Conservation (phyloP, 2,888 invertebrate species). For the Cynaeus angustus region DNA sequence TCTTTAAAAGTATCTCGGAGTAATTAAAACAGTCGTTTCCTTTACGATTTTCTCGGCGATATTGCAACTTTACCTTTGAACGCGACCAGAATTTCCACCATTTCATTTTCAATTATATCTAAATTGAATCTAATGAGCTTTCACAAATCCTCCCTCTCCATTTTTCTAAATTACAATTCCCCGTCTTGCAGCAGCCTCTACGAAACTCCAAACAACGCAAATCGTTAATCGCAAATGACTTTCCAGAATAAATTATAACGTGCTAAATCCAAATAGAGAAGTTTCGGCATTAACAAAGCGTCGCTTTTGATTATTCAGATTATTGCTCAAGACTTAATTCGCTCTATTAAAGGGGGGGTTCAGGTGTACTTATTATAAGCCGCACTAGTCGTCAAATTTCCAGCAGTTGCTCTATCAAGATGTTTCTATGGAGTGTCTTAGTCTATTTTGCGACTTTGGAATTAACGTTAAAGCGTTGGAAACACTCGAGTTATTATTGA, state of each 20-base stretch:
- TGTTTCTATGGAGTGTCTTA: no score
- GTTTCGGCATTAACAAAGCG: background rate
- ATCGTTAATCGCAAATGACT: constrained; percentile 9
- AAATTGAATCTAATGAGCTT: constrained; percentile 19
- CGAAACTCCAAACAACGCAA: constrained; percentile 4
- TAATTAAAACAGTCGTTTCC: no score
- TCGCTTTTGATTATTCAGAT: constrained; percentile 10
- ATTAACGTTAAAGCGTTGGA: no score
- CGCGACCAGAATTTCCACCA: constrained; percentile 9
- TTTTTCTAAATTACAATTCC: constrained; percentile 10
- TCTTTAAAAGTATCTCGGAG: background rate
- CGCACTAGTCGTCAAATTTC: background rate
- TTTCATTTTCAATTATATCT: constrained; percentile 10
- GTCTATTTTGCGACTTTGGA: no score
- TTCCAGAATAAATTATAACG: constrained; percentile 22
- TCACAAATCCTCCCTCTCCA: background rate
- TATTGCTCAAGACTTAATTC: constrained; percentile 25
- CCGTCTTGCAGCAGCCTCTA: constrained; percentile 3
- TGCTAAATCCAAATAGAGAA: constrained; percentile 19
- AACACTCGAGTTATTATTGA: no score
- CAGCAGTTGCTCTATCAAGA: background rate
- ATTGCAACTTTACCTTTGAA: background rate
- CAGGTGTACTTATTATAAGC: constrained; percentile 13
- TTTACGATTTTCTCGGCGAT: no score
- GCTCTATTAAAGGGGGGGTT: constrained; percentile 19